A percentile compares a stretch with the other conserved stretches of the same genome.
Evolutionary conservation across 2,888 invertebrate genomes (phyloP).

Genomic region (Abrostola triplasia): DNA sequence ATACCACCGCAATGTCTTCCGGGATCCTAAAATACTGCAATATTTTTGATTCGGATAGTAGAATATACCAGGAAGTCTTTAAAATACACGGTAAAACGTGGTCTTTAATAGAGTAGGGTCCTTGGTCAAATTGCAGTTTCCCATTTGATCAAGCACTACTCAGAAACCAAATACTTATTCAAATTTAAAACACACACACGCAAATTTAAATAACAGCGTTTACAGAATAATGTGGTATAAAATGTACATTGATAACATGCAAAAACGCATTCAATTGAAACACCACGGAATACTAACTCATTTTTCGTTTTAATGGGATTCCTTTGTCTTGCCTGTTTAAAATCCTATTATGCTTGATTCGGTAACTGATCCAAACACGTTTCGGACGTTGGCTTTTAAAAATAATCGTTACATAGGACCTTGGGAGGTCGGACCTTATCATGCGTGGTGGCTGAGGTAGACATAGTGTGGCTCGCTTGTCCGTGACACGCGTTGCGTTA

Average conservation of each 20-base stretch:
- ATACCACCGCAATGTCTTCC: too few relatives aligned
- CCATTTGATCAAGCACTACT: slow-evolving; percentile 9
- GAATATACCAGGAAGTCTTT: too few relatives aligned
- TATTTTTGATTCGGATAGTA: too few relatives aligned
- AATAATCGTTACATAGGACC: slow-evolving; percentile 17
- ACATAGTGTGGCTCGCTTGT: slow-evolving; percentile 39
- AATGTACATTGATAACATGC: slow-evolving; percentile 36
- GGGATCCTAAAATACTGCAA: too few relatives aligned
- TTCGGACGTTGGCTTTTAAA: slow-evolving; percentile 21
- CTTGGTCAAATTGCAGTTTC: slow-evolving; percentile 7
- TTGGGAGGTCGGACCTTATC: slow-evolving; percentile 35
- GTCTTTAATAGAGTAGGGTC: not conserved
- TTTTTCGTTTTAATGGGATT: slow-evolving; percentile 35
- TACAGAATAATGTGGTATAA: slow-evolving; percentile 34
- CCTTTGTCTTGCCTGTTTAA: slow-evolving; percentile 33
- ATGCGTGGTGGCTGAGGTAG: slow-evolving; percentile 53
- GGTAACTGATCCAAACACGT: slow-evolving; percentile 8
- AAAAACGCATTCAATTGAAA: slow-evolving; percentile 46
- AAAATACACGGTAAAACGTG: too few relatives aligned
- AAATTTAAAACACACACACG: slow-evolving; percentile 38
- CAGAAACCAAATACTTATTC: slow-evolving; percentile 23
- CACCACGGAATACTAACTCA: slow-evolving; percentile 39
- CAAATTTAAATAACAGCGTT: slow-evolving; percentile 29
- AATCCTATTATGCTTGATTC: slow-evolving; percentile 19
- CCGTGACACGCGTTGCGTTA: slow-evolving; percentile 61